Evolutionary conservation across 2,113 vertebrate genomes (phyloP).

Genomic region (Nothobranchius kuhntae): DNA sequence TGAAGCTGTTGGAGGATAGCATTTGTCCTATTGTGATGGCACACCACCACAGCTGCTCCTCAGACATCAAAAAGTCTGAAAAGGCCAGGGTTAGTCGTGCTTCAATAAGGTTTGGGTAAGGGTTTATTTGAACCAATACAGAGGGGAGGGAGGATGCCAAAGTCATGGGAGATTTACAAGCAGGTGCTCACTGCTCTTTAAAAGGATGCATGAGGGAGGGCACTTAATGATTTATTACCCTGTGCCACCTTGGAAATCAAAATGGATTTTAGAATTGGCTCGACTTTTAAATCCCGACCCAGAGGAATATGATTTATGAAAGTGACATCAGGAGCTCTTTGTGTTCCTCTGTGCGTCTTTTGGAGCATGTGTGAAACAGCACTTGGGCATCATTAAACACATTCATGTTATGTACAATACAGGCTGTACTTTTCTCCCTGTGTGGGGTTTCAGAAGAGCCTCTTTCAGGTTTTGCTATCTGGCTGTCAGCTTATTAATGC

Average conservation of each 20-base stretch:
- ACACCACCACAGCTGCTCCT: slow-evolving; percentile 18
- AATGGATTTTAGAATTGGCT: slow-evolving; percentile 76
- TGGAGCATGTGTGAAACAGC: slow-evolving; percentile 57
- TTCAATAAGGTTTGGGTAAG: slow-evolving; percentile 3
- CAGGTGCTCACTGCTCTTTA: slow-evolving; percentile 57
- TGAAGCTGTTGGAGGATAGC: slow-evolving; percentile 27
- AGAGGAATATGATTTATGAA: slow-evolving; percentile 72
- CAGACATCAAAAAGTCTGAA: slow-evolving; percentile 43
- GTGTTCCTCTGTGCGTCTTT: slow-evolving; percentile 46
- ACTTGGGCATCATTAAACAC: slow-evolving; percentile 63
- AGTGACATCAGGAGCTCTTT: slow-evolving; percentile 43
- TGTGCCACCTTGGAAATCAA: slow-evolving; percentile 69
- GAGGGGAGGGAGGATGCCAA: slow-evolving; percentile 40
- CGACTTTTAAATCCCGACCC: slow-evolving; percentile 67
- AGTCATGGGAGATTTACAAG: slow-evolving; percentile 68
- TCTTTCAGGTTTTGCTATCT: slow-evolving; percentile 17
- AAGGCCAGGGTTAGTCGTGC: slow-evolving; percentile 17
- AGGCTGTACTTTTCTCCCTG: slow-evolving; percentile 8
- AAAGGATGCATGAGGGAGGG: slow-evolving; percentile 61
- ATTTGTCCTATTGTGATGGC: slow-evolving; percentile 19
- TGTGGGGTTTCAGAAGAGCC: slow-evolving; percentile 30
- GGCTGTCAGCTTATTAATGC: slow-evolving; percentile 26
- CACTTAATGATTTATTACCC: slow-evolving; percentile 74
- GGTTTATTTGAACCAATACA: slow-evolving; percentile 40
- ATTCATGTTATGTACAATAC: slow-evolving; percentile 45